These are phyloP conservation scores for Pristiophorus japonicus DNA, from an alignment of 2,113 vertebrate species.

Conservation along the genomic window DNA sequence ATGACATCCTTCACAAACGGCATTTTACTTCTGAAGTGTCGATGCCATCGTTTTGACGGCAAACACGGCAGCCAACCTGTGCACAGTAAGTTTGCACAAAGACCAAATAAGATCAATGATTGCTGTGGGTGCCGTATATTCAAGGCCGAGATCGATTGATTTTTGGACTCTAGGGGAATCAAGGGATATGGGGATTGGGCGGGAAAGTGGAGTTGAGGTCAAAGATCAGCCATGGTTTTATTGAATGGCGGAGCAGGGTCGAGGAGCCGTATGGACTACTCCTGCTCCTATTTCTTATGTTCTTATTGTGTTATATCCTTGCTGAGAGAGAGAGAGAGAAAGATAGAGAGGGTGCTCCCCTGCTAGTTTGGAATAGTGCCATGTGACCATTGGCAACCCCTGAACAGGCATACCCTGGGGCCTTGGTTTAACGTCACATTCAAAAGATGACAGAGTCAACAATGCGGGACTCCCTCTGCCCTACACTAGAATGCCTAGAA, in stretches of 20 bases:
- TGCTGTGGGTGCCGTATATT: too few species aligned
- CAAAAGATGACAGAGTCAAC: background rate
- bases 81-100: background rate
- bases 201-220: too few species aligned
- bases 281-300: too few species aligned
- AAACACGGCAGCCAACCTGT: background rate
- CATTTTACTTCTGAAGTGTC: too few species aligned
- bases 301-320: background rate
- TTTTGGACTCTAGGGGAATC: too few species aligned
- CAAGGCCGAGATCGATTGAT: too few species aligned
- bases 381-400: background rate
- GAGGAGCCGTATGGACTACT: too few species aligned
- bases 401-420: background rate
- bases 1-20: too few species aligned
- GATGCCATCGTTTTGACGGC: too few species aligned
- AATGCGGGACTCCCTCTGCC: background rate
- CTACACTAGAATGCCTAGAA: background rate
- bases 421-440: background rate
- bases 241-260: too few species aligned
- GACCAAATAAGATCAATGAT: background rate
- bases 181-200: too few species aligned
- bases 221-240: too few species aligned
- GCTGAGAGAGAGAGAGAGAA: background rate
- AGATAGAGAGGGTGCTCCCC: background rate
- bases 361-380: background rate